A percentile compares a stretch with the other conserved stretches of the same genome.
These are phyloP conservation scores for Tachycineta bicolor DNA, from an alignment of 2,113 vertebrate genomes.

Conservation along the genomic window DNA sequence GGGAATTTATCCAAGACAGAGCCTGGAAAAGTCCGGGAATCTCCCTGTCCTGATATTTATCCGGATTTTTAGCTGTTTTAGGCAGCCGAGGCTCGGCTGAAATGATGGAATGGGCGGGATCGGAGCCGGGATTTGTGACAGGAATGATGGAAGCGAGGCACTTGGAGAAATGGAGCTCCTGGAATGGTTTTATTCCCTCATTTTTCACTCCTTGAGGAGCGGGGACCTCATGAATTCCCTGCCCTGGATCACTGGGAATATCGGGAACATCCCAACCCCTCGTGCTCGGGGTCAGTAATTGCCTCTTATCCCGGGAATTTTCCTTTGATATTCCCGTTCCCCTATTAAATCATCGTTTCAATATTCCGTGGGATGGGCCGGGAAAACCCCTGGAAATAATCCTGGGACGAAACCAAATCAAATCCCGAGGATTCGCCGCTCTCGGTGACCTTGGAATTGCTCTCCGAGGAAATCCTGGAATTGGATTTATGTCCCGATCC, in stretches of 20 bases:
- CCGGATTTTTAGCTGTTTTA: background rate
- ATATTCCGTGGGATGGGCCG: background rate
- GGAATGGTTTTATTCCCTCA: constrained; percentile 35
- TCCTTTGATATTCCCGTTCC: background rate
- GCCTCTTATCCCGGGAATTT: background rate
- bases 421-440: background rate
- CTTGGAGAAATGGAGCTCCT: constrained; percentile 39
- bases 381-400: background rate
- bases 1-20: background rate
- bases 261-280: background rate
- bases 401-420: constrained; percentile 11
- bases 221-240: constrained; percentile 23
- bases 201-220: constrained; percentile 47
- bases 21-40: background rate
- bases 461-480: constrained; percentile 15
- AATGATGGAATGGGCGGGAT: constrained; percentile 24
- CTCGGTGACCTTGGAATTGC: constrained; percentile 32
- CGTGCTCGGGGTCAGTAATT: background rate
- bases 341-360: constrained; percentile 2
- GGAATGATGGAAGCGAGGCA: constrained; percentile 47
- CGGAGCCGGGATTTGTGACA: constrained; percentile 44
- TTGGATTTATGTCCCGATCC: constrained; percentile 51
- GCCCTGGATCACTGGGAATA: background rate
- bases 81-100: background rate
- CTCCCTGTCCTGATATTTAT: background rate